phyloP scores from a whole-genome alignment of 2,888 invertebrate genomes.

The Phortica okadai region DNA sequence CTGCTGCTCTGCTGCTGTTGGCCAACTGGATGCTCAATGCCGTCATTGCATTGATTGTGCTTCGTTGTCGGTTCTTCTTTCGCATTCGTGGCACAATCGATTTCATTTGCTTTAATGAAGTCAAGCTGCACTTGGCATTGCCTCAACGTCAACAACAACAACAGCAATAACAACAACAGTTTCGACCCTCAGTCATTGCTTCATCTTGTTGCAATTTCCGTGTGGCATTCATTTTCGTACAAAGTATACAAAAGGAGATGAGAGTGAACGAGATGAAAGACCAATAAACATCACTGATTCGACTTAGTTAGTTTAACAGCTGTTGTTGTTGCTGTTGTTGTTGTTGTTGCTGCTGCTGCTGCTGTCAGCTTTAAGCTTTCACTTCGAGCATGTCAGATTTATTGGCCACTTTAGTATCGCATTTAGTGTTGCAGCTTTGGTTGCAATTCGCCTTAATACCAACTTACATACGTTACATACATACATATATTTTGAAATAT shows the following conservation, averaged over 20 bases:
- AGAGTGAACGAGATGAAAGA: not conserved
- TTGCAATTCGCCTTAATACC: not conserved
- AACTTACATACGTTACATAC: too few relatives aligned
- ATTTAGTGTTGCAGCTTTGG: conserved; percentile 18
- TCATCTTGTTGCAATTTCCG: conserved; percentile 3
- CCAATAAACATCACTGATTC: conserved; percentile 1
- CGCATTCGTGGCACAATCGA: conserved; percentile 53
- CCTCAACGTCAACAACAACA: not conserved
- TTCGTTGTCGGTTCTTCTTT: not conserved
- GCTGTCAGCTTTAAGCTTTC: not conserved
- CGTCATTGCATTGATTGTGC: conserved; percentile 13
- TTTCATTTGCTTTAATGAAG: conserved; percentile 66
- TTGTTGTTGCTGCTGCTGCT: not conserved
- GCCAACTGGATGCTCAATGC: not conserved
- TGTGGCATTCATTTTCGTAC: not conserved
- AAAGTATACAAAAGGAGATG: not conserved
- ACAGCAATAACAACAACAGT: not conserved
- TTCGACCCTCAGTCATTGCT: not conserved
- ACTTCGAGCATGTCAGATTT: conserved; percentile 21
- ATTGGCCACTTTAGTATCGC: conserved; percentile 17
- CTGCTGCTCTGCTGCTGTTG: not conserved
- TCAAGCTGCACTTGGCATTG: conserved; percentile 34
- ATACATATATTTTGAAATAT: too few relatives aligned
- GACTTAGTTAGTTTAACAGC: not conserved
- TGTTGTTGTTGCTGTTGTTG: not conserved